Evolutionary conservation across 2,113 vertebrate species (phyloP).

Genomic region (Scomber colias): DNA sequence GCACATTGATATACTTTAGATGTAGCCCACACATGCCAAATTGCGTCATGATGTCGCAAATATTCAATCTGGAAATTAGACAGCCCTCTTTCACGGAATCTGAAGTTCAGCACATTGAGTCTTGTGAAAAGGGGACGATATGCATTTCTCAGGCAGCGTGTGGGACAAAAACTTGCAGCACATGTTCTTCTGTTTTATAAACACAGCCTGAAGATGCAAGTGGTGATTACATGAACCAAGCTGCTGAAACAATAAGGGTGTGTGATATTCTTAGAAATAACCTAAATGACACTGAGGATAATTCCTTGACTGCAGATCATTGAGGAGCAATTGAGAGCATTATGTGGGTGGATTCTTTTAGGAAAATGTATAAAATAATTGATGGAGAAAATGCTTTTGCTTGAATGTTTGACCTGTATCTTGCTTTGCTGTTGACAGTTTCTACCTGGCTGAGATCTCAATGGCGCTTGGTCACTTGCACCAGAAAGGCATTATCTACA

Average conservation of each 20-base stretch:
- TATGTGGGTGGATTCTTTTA: neutral
- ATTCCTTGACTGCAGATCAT: neutral
- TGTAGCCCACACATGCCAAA: neutral
- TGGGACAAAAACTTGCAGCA: neutral
- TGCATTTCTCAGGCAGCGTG: neutral
- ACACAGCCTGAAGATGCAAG: conserved; percentile 41
- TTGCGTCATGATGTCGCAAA: neutral
- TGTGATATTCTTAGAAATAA: conserved; percentile 29
- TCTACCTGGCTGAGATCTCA: conserved; percentile 99
- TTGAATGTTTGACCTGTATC: neutral
- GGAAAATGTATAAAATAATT: neutral
- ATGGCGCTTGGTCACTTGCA: conserved; percentile 98
- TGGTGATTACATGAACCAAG: conserved; percentile 28
- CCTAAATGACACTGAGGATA: conserved; percentile 1
- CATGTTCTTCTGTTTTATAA: conserved; percentile 49
- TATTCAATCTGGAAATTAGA: neutral
- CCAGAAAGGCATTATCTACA: conserved; percentile 98
- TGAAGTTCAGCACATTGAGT: neutral
- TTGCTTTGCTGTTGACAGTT: conserved; percentile 80
- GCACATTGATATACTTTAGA: neutral
- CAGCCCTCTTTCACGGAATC: too few relatives aligned
- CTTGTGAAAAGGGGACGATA: neutral
- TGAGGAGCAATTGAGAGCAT: neutral
- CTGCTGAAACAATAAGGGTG: conserved; percentile 36
- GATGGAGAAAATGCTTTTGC: neutral